These are phyloP conservation scores for Thalassarche chlororhynchos DNA, from an alignment of 2,113 vertebrate species.

Conservation along the genomic window DNA sequence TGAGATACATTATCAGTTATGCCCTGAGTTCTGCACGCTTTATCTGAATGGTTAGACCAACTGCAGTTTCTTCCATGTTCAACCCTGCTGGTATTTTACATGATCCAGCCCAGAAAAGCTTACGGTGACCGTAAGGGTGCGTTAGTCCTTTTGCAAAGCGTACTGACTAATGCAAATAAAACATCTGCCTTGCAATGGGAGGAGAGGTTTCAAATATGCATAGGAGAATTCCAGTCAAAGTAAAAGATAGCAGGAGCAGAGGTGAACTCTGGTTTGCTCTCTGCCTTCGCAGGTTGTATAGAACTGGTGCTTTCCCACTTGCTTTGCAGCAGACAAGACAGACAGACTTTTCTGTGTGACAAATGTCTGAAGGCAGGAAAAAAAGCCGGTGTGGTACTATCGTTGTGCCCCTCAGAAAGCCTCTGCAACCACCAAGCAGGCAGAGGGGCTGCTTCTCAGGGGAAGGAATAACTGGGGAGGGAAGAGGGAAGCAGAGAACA, in stretches of 20 bases:
- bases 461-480: neutral
- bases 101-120: neutral
- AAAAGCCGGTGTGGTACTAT: neutral
- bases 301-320: neutral
- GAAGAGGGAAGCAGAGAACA: neutral
- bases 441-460: neutral
- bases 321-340: neutral
- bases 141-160: neutral
- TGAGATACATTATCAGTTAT: conserved; percentile 28
- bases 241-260: neutral
- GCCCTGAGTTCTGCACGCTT: neutral
- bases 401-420: neutral
- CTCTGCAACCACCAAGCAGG: neutral
- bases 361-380: neutral
- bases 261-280: neutral
- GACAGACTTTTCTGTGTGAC: neutral
- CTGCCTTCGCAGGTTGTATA: neutral
- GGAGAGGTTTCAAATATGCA: neutral
- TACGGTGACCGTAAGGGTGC: neutral
- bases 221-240: neutral
- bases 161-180: neutral
- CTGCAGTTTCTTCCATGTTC: neutral
- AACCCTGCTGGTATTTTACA: neutral
- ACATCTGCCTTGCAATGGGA: neutral
- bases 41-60: neutral